Evolutionary conservation across 2,888 invertebrate genomes (phyloP).

Genomic region (Drosophila limbata): DNA sequence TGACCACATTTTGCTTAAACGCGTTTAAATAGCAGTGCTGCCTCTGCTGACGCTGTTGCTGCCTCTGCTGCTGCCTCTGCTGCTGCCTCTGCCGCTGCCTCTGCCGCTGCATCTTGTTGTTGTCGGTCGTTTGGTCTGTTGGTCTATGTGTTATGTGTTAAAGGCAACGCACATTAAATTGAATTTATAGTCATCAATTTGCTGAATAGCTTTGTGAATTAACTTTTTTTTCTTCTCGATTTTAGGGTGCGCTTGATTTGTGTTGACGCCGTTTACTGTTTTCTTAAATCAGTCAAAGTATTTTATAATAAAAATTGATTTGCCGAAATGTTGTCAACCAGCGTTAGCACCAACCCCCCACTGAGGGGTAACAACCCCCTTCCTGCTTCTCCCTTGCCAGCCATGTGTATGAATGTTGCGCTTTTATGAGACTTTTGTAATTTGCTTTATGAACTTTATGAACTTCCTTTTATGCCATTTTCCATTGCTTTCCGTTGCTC

Average conservation of each 20-base stretch:
- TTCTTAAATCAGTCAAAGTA: conserved; percentile 76
- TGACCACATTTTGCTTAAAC: conserved; percentile 53
- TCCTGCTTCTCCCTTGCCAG: not conserved
- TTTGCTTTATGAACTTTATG: conserved; percentile 80
- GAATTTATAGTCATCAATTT: conserved; percentile 83
- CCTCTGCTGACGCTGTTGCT: conserved; percentile 5
- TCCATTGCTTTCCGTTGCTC: conserved; percentile 29
- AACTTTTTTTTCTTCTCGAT: conserved; percentile 56
- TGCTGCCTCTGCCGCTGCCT: not conserved
- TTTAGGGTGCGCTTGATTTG: conserved; percentile 73
- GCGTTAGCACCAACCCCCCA: not conserved
- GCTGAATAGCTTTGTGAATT: conserved; percentile 77
- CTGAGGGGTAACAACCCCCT: no score
- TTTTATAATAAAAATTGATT: conserved; percentile 80
- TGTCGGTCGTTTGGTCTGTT: conserved; percentile 12
- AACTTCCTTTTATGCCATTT: conserved; percentile 67
- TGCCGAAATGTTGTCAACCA: conserved; percentile 51
- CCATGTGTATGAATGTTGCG: conserved; percentile 50
- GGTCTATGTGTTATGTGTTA: conserved; percentile 39
- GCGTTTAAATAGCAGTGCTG: conserved; percentile 19
- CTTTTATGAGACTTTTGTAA: conserved; percentile 73
- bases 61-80: conserved; percentile 12
- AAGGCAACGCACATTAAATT: conserved; percentile 80
- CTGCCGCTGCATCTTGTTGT: conserved; percentile 4
- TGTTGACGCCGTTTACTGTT: conserved; percentile 73